Base-by-base conservation (phyloP, 2,888 invertebrate species). In the Liposcelis brunnea region DNA sequence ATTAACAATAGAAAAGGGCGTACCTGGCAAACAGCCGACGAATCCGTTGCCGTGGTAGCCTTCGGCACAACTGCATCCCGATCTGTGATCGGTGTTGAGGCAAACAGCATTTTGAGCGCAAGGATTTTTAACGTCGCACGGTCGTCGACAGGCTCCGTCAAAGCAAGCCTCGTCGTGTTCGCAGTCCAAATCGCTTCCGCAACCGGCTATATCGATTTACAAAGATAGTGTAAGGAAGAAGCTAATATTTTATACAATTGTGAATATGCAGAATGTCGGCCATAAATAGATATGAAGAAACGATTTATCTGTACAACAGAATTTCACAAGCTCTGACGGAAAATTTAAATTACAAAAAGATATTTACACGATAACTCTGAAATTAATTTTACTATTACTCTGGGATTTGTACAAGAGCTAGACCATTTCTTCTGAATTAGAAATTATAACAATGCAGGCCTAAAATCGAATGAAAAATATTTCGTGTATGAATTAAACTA, bases 1-100 rank as follows among this genome's bases (percentile, higher is more conserved):
- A 43, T n/a, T 14, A 33, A 42, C 21, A 32, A 8, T 42, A 11
- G 16, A n/a, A n/a, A 11, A 18, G 31, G 18, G 47, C 56, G 64
- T 70, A 86, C 86, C 83, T 71, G 77, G 75, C 52, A 75, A 73
- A 58, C 87, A 87, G 56, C 80, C 79, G 40, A 82, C 72, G 56
- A 80, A 81, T 56, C 85, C 86, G 58, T 87, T 84, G 59, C 90
- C 90, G 62, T 84, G 80, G 62, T 75, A 87, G 52, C 85, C 86
- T 63, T 86, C 83, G 38, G 74, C 71, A 59, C 89, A 89, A 60
- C 78, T 81, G 63, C 89, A 89, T 58, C 85, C 84, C 18, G 83
- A 79, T 52, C 79, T 81, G 59, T 89, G 89, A 57, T 86, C 84
- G 44, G 81, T 81, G 64, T 87, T 87, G 64, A 84, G 75, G 67